Evolutionary conservation across 2,113 vertebrate genomes (phyloP), one percentile per base, ranked within the genome.

Genomic region (Limanda limanda): DNA sequence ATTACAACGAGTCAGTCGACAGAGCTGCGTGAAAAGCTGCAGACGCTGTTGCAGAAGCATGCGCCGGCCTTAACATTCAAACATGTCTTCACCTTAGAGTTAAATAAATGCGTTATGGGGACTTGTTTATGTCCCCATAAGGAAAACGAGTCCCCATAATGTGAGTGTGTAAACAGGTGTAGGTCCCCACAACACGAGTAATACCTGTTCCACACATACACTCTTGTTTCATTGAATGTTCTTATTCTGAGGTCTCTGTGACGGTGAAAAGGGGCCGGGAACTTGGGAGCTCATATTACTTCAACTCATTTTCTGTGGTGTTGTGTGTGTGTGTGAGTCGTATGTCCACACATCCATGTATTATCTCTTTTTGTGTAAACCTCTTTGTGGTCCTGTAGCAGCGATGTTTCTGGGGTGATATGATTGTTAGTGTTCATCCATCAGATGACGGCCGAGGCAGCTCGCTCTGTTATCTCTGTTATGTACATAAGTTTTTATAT

Each of bases 221-320:
- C 54, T 12, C 56, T 25, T 27, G 56, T 66, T 58, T 21, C 11
- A 56, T 55, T 54, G 37, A 55, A 80, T 84, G 83, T 90, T 91
- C 84, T 79, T 79, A 74, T 63, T 78, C 35, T 73, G 70, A 56
- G 76, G 54, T 82, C 48, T 42, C 2, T 4, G 63, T 73, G 73
- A 66, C 24, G 48, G 79, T 31, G 27, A 31, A 31, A 74, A 51
- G 81, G 74, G 24, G 63, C 21, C 21, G 1, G 21, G n/a, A 0
- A 11, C 58, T 65, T 18, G 52, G 7, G 56, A 58, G 31, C 55
- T 72, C 60, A 52, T 23, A 56, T 74, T 81, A 70, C 84, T 59
- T 40, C 35, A 76, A 21, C 37, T 47, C 18, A 45, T 37, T 15
- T 60, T 23, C 27, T 12, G 17, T 55, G 65, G 59, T 10, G 56